phyloP scores from a whole-genome alignment of 2,113 vertebrate species.

The Ovis aries region ARS-UI_Ramb_v3.0 NC_056069.1:4357501-4358000 shows the following conservation, averaged over 20 bases:
- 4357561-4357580: neutral
- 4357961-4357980: neutral
- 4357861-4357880: neutral
- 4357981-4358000: neutral
- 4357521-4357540: too few species aligned
- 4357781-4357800: neutral
- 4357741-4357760: neutral
- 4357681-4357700: neutral
- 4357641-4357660: neutral
- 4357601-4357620: neutral
- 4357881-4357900: fast-evolving
- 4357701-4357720: neutral
- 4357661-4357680: neutral
- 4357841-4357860: neutral
- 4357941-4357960: neutral
- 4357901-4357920: neutral
- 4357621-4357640: neutral
- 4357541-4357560: neutral
- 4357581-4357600: fast-evolving
- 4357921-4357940: neutral
- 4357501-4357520: neutral
- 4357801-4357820: neutral
- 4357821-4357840: neutral
- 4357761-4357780: neutral
- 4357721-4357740: neutral